Percentiles rank a stretch among this genome's conserved stretches.
Conservation (phyloP, 2,113 vertebrate genomes). For the Isurus oxyrinchus region DNA sequence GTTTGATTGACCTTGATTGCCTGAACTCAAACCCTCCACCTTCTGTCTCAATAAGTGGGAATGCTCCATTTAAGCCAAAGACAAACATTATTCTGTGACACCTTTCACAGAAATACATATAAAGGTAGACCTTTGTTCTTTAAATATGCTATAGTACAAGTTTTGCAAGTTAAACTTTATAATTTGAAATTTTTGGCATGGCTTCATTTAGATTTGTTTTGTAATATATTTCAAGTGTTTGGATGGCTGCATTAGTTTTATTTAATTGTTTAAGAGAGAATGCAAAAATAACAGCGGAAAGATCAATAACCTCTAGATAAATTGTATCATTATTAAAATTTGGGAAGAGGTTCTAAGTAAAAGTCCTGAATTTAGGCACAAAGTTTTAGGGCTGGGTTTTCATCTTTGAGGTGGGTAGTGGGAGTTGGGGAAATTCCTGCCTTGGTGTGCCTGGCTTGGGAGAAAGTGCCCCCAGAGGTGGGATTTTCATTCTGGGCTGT, state of each 20-base stretch:
- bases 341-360: not conserved
- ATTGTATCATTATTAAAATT: not conserved
- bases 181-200: not conserved
- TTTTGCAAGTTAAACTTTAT: not conserved
- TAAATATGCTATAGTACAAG: not conserved
- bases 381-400: too few relatives aligned
- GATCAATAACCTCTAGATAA: not conserved
- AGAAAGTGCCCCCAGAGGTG: too few relatives aligned
- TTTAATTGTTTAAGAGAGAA: not conserved
- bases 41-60: not conserved
- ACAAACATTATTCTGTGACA: not conserved
- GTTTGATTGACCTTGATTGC: too few relatives aligned
- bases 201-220: not conserved
- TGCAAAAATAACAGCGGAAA: not conserved
- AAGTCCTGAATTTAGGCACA: not conserved
- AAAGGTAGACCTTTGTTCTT: not conserved
- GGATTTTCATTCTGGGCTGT: too few relatives aligned
- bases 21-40: not conserved
- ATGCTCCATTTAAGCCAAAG: not conserved
- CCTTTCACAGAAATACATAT: not conserved
- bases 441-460: too few relatives aligned
- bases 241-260: not conserved
- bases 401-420: too few relatives aligned
- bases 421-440: too few relatives aligned
- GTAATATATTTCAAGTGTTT: not conserved